Conservation (phyloP, 2,888 invertebrate species). For the Ochropleura leucogaster region DNA sequence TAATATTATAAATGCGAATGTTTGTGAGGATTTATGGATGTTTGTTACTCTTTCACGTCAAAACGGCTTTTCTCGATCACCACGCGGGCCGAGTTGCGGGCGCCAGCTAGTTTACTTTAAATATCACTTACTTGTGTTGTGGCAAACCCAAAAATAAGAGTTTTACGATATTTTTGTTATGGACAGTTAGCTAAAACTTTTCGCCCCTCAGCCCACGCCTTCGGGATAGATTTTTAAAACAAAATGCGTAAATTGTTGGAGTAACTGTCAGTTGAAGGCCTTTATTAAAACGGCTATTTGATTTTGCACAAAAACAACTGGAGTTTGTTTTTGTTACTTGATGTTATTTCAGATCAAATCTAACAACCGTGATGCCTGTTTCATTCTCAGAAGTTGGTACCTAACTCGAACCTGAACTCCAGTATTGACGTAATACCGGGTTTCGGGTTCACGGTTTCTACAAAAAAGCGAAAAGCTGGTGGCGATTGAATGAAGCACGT, state of each 20-base stretch:
- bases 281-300: slow-evolving; percentile 38
- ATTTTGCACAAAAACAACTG: slow-evolving; percentile 16
- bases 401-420: too few species aligned
- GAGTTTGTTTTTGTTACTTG: slow-evolving; percentile 24
- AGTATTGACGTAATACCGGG: neutral
- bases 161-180: slow-evolving; percentile 23
- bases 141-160: slow-evolving; percentile 23
- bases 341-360: slow-evolving; percentile 31
- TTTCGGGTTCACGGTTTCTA: neutral
- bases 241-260: slow-evolving; percentile 36
- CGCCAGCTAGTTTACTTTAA: too few species aligned
- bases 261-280: slow-evolving; percentile 28
- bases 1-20: too few species aligned
- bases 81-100: too few species aligned
- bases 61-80: too few species aligned
- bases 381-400: neutral
- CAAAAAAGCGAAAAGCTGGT: slow-evolving; percentile 6
- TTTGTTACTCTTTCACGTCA: too few species aligned
- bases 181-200: slow-evolving; percentile 35
- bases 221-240: slow-evolving; percentile 29
- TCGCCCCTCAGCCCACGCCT: slow-evolving; percentile 19
- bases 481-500: slow-evolving; percentile 24
- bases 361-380: neutral
- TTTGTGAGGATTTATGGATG: too few species aligned
- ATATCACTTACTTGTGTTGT: neutral